These are phyloP conservation scores for Melipona bicolor DNA, from an alignment of 2,888 invertebrate genomes.

Conservation along the genomic window DNA sequence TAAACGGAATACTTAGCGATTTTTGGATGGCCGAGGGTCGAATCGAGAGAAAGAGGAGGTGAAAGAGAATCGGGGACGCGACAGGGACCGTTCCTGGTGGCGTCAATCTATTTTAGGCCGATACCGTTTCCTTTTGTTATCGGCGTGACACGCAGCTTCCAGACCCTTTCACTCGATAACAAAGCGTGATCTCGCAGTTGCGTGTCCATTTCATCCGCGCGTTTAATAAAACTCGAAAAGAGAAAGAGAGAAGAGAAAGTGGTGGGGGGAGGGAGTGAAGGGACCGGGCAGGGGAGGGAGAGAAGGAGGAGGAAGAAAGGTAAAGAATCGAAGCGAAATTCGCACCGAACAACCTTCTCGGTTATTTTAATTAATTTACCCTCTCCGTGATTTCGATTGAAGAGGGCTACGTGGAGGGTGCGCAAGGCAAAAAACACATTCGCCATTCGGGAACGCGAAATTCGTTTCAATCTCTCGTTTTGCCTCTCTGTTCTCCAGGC, in stretches of 20 bases:
- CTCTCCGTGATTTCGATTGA: slow-evolving; percentile 11
- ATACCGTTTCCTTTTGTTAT: slow-evolving; percentile 56
- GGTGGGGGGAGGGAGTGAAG: background rate
- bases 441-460: slow-evolving; percentile 25
- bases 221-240: slow-evolving; percentile 20
- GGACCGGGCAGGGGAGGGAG: too few relatives aligned
- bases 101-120: slow-evolving; percentile 39
- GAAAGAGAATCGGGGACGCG: slow-evolving; percentile 33
- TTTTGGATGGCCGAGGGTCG: slow-evolving; percentile 45
- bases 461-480: slow-evolving; percentile 26
- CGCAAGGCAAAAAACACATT: background rate
- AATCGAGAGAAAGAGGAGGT: slow-evolving; percentile 26
- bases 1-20: slow-evolving; percentile 74
- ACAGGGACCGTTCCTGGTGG: slow-evolving; percentile 27
- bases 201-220: slow-evolving; percentile 54
- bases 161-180: slow-evolving; percentile 41
- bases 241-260: background rate
- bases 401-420: background rate
- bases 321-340: slow-evolving; percentile 5
- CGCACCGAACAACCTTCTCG: slow-evolving; percentile 2
- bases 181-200: slow-evolving; percentile 42
- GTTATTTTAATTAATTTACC: slow-evolving; percentile 35
- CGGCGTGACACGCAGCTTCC: slow-evolving; percentile 34
- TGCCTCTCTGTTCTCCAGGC: background rate
- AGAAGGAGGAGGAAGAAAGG: background rate